Evolutionary conservation across 2,888 invertebrate genomes (phyloP).

Genomic region (Anthrax anthrax): DNA sequence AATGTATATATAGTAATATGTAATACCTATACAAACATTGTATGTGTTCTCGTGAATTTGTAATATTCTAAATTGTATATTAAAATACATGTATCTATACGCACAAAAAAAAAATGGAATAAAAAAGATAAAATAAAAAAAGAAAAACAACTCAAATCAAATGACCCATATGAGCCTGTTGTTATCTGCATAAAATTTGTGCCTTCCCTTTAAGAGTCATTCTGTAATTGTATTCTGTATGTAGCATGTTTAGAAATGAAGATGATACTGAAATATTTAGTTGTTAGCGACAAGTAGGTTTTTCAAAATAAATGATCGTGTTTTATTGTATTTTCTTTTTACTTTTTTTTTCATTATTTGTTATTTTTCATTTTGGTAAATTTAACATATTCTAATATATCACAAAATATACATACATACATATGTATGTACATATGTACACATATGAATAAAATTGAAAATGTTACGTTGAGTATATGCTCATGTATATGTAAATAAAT

Average conservation of each 20-base stretch:
- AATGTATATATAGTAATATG: too few relatives aligned
- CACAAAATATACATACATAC: neutral
- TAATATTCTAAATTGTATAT: too few relatives aligned
- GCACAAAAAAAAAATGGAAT: too few relatives aligned
- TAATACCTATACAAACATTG: too few relatives aligned
- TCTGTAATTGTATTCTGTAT: too few relatives aligned
- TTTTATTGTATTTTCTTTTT: neutral
- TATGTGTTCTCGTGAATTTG: too few relatives aligned
- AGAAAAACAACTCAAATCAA: neutral
- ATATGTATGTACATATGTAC: neutral
- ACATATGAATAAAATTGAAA: too few relatives aligned
- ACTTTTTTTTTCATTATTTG: neutral
- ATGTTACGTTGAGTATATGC: too few relatives aligned
- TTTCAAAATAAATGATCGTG: neutral
- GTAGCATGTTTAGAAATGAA: too few relatives aligned
- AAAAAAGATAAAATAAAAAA: neutral
- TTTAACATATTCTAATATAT: neutral
- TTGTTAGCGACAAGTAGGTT: neutral
- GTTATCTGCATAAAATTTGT: neutral
- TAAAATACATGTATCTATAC: too few relatives aligned
- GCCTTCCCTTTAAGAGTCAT: too few relatives aligned
- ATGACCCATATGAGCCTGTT: neutral
- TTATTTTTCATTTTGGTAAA: neutral
- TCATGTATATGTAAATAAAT: neutral
- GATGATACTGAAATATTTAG: too few relatives aligned